Evolutionary conservation across 2,113 vertebrate genomes (phyloP).

Genomic region (Leptodactylus fuscus): DNA sequence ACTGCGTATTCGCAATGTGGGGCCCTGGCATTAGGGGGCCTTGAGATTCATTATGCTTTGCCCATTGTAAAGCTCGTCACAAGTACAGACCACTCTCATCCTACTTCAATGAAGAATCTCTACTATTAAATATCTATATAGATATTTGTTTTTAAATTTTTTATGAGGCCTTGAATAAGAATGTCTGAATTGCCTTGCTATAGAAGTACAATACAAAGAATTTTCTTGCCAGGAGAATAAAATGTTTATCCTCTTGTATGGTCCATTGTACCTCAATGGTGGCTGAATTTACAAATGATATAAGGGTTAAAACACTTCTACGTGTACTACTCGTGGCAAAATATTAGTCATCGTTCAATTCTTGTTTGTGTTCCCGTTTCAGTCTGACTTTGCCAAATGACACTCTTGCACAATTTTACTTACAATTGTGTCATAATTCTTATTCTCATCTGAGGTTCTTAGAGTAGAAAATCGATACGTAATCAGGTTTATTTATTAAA

Average conservation of each 20-base stretch:
- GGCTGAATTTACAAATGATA: not conserved
- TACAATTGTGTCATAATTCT: slow-evolving; percentile 11
- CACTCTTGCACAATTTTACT: not conserved
- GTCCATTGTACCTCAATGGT: not conserved
- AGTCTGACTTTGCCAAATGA: slow-evolving; percentile 9
- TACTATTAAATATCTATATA: no score
- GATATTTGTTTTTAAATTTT: no score
- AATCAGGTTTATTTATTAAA: slow-evolving; percentile 21
- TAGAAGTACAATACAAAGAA: not conserved
- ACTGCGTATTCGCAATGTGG: no score
- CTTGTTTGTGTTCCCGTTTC: not conserved
- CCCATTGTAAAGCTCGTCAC: no score
- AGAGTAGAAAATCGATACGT: slow-evolving; percentile 4
- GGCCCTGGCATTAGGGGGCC: no score
- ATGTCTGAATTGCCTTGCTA: no score
- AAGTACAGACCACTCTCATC: no score
- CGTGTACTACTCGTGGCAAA: not conserved
- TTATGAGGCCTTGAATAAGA: no score
- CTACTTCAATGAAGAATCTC: no score
- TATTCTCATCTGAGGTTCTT: not conserved
- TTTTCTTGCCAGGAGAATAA: not conserved
- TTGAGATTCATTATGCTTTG: no score
- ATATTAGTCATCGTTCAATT: not conserved
- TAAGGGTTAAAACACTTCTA: not conserved
- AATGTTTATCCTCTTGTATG: not conserved